Base-by-base conservation (phyloP, 1,140 invertebrate species). In the Caerostris darwini region DNA sequence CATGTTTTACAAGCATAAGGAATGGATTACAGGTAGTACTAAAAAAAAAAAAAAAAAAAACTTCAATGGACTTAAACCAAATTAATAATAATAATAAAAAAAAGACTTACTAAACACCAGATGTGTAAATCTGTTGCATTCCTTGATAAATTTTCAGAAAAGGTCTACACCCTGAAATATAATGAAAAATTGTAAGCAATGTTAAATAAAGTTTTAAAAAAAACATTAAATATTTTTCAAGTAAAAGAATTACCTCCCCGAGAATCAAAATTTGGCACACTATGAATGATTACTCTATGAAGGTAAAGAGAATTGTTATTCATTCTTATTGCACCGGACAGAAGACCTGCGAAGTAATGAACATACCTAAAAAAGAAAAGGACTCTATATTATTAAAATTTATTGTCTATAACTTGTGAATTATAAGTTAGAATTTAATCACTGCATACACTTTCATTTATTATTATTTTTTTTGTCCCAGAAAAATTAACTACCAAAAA, bases 101-200 rank as follows among this genome's bases (percentile, higher is more conserved):
- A 34, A 67, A 96, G 67, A 98, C 97, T 96, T 97, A 97, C 97
- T 98, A 98, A 54, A 98, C 96, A 64, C 97, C 97, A 93, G 98
- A 98, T 0, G 98, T 98, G 96, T 98, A 99, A 88, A 99, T 97
- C 58, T 98, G 98, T 71, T 97, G 97, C 95, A 98, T 98, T 94
- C 98, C 98, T 95, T 97, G 97, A 95, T 97, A 97, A 95, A 99
- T 98, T 95, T 97, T 97, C 90, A 97, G 95, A 94, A 96, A 96
- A 34, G 96, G 95, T 14, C 95, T 95, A 95, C 96, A 96, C 10
- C 96, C 96, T 81, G 77, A 10, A 92, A 83, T 50, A 17, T 56
- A 81, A 58, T 50, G 61, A 14, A 58, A 7, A 57, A 50, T 88
- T 61, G 3, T 71, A 56, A 71, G 17, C 14, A 71, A 7, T 56